These are phyloP conservation scores for Ianthella basta DNA, from an alignment of 37 sponge, comb jelly and placozoan genomes.

Conservation along the genomic window DNA sequence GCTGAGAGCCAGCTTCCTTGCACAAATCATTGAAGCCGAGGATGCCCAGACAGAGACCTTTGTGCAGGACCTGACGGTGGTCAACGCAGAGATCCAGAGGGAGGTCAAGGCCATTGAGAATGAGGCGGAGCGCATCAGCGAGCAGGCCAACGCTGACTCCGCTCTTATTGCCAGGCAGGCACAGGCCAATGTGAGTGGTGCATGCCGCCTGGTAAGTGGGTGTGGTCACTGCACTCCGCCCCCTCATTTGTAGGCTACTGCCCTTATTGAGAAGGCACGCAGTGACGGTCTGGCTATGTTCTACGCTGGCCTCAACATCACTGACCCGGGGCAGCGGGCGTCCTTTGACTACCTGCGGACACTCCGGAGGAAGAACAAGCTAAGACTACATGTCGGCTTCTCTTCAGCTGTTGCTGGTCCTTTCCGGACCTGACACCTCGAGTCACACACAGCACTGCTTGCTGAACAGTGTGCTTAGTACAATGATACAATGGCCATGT, in stretches of 20 bases:
- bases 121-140: neutral
- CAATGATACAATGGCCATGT: too few species aligned
- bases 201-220: too few species aligned
- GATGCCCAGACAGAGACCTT: neutral
- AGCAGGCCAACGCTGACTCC: neutral
- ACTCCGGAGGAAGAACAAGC: neutral
- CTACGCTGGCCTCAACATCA: neutral
- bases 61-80: neutral
- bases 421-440: neutral
- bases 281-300: constrained; percentile 3
- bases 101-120: constrained; percentile 2
- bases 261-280: neutral
- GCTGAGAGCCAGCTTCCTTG: neutral
- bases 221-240: too few species aligned
- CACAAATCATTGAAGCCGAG: neutral
- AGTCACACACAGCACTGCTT: too few species aligned
- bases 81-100: neutral
- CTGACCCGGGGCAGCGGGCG: neutral
- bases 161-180: neutral
- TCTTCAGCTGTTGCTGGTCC: neutral
- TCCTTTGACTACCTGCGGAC: constrained; percentile 6
- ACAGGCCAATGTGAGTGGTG: neutral
- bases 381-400: neutral
- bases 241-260: neutral
- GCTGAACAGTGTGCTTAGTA: too few species aligned